phyloP scores from a whole-genome alignment of 2,888 invertebrate genomes.

The Nemoura dubitans region DNA sequence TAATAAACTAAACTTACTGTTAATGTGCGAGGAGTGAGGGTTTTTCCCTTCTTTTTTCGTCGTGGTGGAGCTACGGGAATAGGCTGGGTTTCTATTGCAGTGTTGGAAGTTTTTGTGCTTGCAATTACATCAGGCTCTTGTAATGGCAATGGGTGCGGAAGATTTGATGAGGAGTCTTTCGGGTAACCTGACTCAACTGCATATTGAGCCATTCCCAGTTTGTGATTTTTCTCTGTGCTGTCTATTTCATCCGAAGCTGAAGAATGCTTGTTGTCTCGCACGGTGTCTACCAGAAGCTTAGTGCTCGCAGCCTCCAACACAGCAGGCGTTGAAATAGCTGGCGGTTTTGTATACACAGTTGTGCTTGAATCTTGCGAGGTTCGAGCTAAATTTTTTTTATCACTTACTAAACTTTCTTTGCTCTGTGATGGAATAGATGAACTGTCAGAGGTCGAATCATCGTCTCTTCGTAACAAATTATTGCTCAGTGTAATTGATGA shows the following conservation, averaged over 20 bases:
- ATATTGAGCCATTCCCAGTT: background rate
- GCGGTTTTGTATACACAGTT: background rate
- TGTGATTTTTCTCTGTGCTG: background rate
- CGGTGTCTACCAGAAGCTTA: background rate
- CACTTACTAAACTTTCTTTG: slow-evolving; percentile 39
- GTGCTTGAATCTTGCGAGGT: background rate
- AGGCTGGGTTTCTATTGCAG: slow-evolving; percentile 54
- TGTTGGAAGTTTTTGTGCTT: slow-evolving; percentile 76
- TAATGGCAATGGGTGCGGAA: slow-evolving; percentile 59
- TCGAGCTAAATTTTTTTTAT: background rate
- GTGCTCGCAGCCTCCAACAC: slow-evolving; percentile 1
- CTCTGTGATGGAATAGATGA: slow-evolving; percentile 49
- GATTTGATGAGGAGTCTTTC: background rate
- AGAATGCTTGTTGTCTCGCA: background rate
- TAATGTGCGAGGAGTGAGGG: slow-evolving; percentile 56
- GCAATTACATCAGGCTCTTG: slow-evolving; percentile 93
- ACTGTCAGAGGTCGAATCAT: slow-evolving; percentile 48
- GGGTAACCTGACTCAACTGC: background rate
- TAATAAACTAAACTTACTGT: slow-evolving; percentile 59
- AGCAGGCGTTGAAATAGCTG: background rate
- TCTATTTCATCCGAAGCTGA: background rate
- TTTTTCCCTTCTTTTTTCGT: slow-evolving; percentile 74
- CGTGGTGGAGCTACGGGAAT: slow-evolving; percentile 81
- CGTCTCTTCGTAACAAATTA: slow-evolving; percentile 45
- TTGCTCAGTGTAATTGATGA: slow-evolving; percentile 36